phyloP scores from a whole-genome alignment of 2,113 vertebrate genomes.

The Notarius quadriscutis region DNA sequence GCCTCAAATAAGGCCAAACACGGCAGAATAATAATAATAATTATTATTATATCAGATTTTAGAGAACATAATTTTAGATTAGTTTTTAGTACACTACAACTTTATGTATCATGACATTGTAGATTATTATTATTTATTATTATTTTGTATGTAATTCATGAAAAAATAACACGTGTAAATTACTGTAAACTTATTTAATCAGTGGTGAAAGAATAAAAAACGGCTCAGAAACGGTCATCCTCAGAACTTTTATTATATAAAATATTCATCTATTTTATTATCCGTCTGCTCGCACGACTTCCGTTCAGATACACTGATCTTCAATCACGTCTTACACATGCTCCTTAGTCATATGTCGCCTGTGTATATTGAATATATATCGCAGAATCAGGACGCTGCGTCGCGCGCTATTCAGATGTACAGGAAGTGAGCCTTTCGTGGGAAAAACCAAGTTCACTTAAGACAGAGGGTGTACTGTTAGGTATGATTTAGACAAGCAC shows the following conservation, averaged over 20 bases:
- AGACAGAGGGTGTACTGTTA: not conserved
- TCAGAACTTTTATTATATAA: not conserved
- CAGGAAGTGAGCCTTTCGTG: conserved; percentile 15
- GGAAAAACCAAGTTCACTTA: conserved; percentile 36
- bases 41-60: too few relatives aligned
- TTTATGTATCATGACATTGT: too few relatives aligned
- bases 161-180: not conserved
- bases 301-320: not conserved
- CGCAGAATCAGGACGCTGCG: not conserved
- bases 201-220: not conserved
- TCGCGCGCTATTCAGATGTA: not conserved
- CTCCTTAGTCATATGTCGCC: not conserved
- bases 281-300: not conserved
- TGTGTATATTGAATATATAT: not conserved
- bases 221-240: not conserved
- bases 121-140: not conserved
- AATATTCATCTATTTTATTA: not conserved
- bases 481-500: not conserved
- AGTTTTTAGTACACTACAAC: too few relatives aligned
- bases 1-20: too few relatives aligned
- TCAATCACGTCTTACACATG: not conserved
- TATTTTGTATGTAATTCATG: not conserved
- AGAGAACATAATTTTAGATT: too few relatives aligned
- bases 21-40: too few relatives aligned
- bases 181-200: not conserved